Conservation (phyloP, 1,140 invertebrate genomes). For the Zaprionus nigranus region DNA sequence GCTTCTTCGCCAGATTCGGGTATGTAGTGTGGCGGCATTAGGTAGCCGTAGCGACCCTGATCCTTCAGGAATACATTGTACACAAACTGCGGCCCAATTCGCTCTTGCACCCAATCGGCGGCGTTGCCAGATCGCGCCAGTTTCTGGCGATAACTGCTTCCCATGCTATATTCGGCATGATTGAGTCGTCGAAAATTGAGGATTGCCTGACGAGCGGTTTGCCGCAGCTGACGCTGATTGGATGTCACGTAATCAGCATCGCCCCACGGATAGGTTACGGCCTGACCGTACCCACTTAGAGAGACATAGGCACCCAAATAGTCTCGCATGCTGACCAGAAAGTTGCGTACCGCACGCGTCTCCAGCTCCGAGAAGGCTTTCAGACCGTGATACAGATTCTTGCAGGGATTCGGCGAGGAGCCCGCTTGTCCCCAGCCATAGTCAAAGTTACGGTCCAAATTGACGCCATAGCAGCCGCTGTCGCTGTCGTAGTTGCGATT, state of each 20-base stretch:
- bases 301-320: conserved; percentile 87
- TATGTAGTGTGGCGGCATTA: conserved; percentile 91
- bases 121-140: conserved; percentile 85
- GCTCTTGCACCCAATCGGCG: conserved; percentile 90
- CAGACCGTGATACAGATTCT: conserved; percentile 91
- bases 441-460: conserved; percentile 93
- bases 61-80: conserved; percentile 94
- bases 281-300: conserved; percentile 92
- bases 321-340: conserved; percentile 84
- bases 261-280: conserved; percentile 85
- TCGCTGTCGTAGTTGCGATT: conserved; percentile 86
- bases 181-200: conserved; percentile 70
- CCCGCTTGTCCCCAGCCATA: conserved; percentile 92
- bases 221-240: conserved; percentile 61
- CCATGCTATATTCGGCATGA: conserved; percentile 75
- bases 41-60: conserved; percentile 90
- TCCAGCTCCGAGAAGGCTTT: conserved; percentile 94
- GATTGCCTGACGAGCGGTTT: conserved; percentile 61
- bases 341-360: conserved; percentile 89
- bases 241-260: conserved; percentile 74
- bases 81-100: conserved; percentile 88
- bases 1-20: conserved; percentile 91
- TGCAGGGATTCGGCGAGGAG: conserved; percentile 91
- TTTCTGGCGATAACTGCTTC: conserved; percentile 75
- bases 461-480: conserved; percentile 90